phyloP scores from a whole-genome alignment of 1,140 invertebrate species.

The Eufriesea mexicana region DNA sequence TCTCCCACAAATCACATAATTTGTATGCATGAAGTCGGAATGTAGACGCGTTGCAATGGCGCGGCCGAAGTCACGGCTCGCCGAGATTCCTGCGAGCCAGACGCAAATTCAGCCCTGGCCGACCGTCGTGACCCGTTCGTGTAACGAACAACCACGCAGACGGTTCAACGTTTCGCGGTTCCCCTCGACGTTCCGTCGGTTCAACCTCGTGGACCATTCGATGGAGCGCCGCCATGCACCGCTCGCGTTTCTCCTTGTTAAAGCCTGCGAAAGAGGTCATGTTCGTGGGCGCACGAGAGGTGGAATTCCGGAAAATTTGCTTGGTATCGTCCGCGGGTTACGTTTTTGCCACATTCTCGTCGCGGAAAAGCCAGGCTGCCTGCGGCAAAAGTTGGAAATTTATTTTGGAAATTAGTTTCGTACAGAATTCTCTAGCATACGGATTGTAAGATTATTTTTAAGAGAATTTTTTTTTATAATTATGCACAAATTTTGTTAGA shows the following conservation, averaged over 20 bases:
- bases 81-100: constrained; percentile 49
- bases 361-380: too few species aligned
- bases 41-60: constrained; percentile 44
- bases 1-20: constrained; percentile 55
- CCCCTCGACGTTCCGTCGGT: neutral
- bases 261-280: constrained; percentile 23
- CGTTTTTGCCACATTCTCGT: neutral
- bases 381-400: too few species aligned
- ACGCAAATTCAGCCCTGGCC: constrained; percentile 41
- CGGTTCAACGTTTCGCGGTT: constrained; percentile 39
- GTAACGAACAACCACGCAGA: constrained; percentile 40
- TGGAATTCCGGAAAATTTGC: neutral
- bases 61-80: constrained; percentile 34
- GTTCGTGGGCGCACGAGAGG: neutral
- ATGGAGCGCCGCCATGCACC: too few species aligned
- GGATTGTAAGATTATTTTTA: too few species aligned
- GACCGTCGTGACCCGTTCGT: constrained; percentile 11
- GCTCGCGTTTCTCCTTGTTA: constrained; percentile 25
- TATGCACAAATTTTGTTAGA: too few species aligned
- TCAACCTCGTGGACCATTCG: neutral
- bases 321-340: too few species aligned
- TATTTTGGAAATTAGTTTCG: too few species aligned
- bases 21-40: constrained; percentile 56
- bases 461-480: too few species aligned
- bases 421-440: too few species aligned